Base-by-base conservation (phyloP, 2,888 invertebrate genomes). In the Keiferia lycopersicella region DNA sequence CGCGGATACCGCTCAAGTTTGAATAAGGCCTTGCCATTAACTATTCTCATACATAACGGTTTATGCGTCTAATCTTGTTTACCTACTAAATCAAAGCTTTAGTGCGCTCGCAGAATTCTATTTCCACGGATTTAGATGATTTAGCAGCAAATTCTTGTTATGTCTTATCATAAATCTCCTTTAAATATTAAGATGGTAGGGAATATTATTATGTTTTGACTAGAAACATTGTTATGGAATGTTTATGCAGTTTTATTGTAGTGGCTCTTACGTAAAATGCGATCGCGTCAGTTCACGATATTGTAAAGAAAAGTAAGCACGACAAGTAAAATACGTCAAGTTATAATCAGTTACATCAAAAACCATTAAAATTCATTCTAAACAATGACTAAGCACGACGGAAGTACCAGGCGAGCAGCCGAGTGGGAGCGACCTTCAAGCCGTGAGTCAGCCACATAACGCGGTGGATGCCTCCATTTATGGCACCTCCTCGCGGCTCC, bases 361-460 rank as follows among this genome's bases (percentile, higher is more conserved):
- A 58, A 66, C 48, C 66, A 61, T 53, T 45, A 62, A 59, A 58
- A 73, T 68, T 70, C 45, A 73, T 71, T 68, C 68, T 72, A 74
- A 75, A 75, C 74, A 75, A 71, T 73, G 75, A 76, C 71, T 74
- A 80, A 77, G 69, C 69, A 69, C 69, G 69, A 74, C 79, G 82
- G 83, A 84, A 84, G 80, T 71, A 72, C 65, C 65, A 67, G 68
- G 62, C 66, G 59, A 64, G 63, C 67, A 68, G 65, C 41, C 68
- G 69, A 75, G 81, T 83, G 79, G 82, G 82, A 76, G 82, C 77
- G 84, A 82, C 86, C 86, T 87, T 85, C 82, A 68, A 68, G 70
- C 64, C 67, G 69, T 86, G 85, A 86, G 76, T 86, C 87, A 84
- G 69, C 34, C 30, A 34, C 56, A 56, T 68, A 68, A 59, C 41